phyloP scores from a whole-genome alignment of 2,797 vertebrate genomes.

The Paramormyrops hopkinsi region DNA sequence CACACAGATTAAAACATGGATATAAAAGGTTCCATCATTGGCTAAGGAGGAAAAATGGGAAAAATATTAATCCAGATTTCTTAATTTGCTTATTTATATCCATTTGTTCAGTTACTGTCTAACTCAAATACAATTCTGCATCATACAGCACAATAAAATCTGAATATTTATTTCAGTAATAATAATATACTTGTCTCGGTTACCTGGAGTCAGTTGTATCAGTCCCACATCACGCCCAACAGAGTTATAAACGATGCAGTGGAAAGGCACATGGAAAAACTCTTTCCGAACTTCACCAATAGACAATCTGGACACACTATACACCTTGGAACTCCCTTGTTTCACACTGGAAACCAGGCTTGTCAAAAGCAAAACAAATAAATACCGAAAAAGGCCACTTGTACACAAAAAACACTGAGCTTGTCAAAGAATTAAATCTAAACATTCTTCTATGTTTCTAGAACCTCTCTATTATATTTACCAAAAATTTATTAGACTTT shows the following conservation, averaged over 20 bases:
- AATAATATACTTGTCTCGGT: not conserved
- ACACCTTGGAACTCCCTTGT: not conserved
- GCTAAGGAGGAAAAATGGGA: constrained; percentile 11
- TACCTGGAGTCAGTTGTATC: constrained; percentile 26
- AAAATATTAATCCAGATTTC: not conserved
- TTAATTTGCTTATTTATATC: not conserved
- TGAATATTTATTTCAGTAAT: not conserved
- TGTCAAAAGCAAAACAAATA: not conserved
- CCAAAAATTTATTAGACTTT: not conserved
- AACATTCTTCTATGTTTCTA: not conserved
- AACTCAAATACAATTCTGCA: not conserved
- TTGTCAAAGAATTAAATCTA: not conserved
- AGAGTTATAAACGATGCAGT: not conserved
- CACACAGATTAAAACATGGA: not conserved
- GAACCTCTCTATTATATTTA: not conserved
- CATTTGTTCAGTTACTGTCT: not conserved
- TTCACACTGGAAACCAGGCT: not conserved
- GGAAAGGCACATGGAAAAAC: constrained; percentile 3
- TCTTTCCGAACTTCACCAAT: constrained; percentile 3
- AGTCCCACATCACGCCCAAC: not conserved
- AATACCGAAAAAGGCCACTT: not conserved
- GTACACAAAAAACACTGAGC: not conserved
- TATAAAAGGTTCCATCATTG: not conserved
- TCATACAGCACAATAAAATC: not conserved
- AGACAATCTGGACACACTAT: not conserved